phyloP scores from a whole-genome alignment of 2,113 vertebrate species.

The Nyctibius bracteatus region DNA sequence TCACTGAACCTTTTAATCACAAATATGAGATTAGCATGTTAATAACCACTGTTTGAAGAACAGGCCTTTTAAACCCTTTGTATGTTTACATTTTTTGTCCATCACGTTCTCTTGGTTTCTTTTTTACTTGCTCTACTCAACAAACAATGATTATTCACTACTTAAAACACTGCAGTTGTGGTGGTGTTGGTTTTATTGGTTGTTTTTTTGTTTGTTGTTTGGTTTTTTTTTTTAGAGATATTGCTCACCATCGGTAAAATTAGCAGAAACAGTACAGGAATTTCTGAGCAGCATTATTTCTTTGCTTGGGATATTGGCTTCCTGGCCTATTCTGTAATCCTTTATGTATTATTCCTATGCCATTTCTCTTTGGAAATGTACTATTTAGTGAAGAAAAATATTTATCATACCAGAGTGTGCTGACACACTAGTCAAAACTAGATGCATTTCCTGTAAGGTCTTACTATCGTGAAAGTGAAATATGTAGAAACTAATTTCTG shows the following conservation, averaged over 20 bases:
- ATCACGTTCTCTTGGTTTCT: not conserved
- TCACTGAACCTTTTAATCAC: not conserved
- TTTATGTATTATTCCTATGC: not conserved
- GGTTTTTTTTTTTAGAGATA: not conserved
- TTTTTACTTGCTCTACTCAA: not conserved
- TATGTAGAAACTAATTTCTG: slow-evolving; percentile 10
- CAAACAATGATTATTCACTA: not conserved
- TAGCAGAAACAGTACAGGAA: not conserved
- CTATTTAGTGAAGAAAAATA: not conserved
- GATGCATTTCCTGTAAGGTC: not conserved
- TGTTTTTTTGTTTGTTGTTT: not conserved
- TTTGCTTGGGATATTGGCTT: not conserved
- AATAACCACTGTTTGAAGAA: not conserved
- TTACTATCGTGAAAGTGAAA: not conserved
- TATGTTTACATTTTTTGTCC: not conserved
- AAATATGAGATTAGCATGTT: not conserved
- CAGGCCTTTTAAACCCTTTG: not conserved
- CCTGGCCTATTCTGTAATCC: not conserved
- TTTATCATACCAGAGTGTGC: not conserved
- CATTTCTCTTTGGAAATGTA: not conserved
- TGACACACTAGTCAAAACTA: not conserved
- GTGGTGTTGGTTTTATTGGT: not conserved
- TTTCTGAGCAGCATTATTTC: not conserved
- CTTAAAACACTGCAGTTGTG: not conserved
- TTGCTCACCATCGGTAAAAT: not conserved